Evolutionary conservation across 1,140 invertebrate genomes (phyloP).

Genomic region (Dreissena polymorpha): DNA sequence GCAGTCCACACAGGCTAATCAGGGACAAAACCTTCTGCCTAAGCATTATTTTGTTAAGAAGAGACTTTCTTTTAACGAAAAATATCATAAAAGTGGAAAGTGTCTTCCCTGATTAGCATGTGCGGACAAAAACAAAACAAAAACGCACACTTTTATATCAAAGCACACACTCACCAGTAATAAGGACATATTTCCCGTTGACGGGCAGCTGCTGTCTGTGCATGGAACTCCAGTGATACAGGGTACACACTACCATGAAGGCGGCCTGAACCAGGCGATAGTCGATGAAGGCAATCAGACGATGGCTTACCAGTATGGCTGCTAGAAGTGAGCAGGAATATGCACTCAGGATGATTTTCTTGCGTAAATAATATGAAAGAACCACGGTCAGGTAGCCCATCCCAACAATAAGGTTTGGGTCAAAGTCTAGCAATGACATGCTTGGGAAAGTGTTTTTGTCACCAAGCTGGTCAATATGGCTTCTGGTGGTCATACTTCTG

Average conservation of each 20-base stretch:
- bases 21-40: too few relatives aligned
- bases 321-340: background rate
- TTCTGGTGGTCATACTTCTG: too few relatives aligned
- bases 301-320: background rate
- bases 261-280: background rate
- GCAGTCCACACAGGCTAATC: too few relatives aligned
- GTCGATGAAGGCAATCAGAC: background rate
- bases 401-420: background rate
- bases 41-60: too few relatives aligned
- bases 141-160: too few relatives aligned
- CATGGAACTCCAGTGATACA: background rate
- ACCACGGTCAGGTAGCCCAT: background rate
- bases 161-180: constrained; percentile 54
- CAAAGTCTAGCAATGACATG: background rate
- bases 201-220: constrained; percentile 10
- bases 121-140: too few relatives aligned
- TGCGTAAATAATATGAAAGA: background rate
- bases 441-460: too few relatives aligned
- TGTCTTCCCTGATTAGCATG: too few relatives aligned
- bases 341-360: background rate
- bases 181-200: constrained; percentile 53
- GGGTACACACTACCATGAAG: background rate
- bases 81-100: too few relatives aligned
- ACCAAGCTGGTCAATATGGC: too few relatives aligned
- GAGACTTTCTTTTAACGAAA: too few relatives aligned